Conservation (phyloP, 1,140 invertebrate genomes). For the Diabrotica undecimpunctata region DNA sequence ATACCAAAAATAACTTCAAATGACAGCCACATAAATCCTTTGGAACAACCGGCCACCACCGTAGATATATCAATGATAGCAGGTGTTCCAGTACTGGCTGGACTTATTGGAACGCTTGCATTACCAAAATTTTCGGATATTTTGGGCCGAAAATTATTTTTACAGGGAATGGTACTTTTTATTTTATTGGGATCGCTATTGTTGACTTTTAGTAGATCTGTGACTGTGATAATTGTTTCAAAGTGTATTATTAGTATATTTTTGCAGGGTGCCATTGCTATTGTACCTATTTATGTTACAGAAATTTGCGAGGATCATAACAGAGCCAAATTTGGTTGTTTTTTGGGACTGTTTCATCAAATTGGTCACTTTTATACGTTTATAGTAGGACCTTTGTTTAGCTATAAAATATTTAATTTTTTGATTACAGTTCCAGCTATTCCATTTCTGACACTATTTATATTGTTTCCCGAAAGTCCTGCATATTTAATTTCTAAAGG, state of each 20-base stretch:
- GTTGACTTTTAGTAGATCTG: conserved; percentile 44
- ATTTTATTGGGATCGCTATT: conserved; percentile 17
- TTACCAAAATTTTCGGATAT: too few relatives aligned
- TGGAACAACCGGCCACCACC: too few relatives aligned
- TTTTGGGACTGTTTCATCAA: conserved; percentile 55
- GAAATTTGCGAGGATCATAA: conserved; percentile 49
- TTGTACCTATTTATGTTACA: conserved; percentile 52
- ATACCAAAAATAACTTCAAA: too few relatives aligned
- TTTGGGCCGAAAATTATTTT: too few relatives aligned
- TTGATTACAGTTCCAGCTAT: conserved; percentile 59
- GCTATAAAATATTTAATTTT: conserved; percentile 57
- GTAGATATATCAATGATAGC: too few relatives aligned
- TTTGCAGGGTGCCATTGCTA: conserved; percentile 47
- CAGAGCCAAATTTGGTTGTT: conserved; percentile 52
- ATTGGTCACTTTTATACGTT: conserved; percentile 47
- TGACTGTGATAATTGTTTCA: conserved; percentile 43
- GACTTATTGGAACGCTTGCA: too few relatives aligned
- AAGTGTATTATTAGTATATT: conserved; percentile 49
- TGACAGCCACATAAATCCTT: too few relatives aligned
- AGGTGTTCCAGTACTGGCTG: too few relatives aligned
- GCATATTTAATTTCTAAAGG: conserved; percentile 61
- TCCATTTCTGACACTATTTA: conserved; percentile 59
- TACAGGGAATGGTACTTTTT: too few relatives aligned
- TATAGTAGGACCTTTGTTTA: conserved; percentile 53
- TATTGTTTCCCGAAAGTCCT: conserved; percentile 78